Evolutionary conservation across 2,113 vertebrate genomes (phyloP).

Genomic region (Rhynchomys soricoides): DNA sequence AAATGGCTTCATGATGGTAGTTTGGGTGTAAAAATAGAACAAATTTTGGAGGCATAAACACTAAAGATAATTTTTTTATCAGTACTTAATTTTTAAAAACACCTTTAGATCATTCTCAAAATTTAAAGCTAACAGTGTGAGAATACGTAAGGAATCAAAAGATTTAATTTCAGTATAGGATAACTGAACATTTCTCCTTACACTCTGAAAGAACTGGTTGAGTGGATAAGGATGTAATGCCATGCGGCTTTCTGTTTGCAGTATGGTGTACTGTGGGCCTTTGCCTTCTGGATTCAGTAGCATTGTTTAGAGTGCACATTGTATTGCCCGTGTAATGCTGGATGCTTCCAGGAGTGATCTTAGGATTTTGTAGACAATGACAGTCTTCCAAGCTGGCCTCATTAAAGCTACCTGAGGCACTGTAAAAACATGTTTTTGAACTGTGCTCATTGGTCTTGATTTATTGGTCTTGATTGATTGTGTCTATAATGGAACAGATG

Average conservation of each 20-base stretch:
- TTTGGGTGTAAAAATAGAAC: background rate
- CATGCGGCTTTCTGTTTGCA: background rate
- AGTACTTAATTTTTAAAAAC: background rate
- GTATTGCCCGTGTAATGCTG: background rate
- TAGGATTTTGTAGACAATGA: background rate
- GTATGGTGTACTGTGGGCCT: background rate
- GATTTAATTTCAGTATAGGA: background rate
- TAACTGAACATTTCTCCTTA: background rate
- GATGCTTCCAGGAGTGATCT: background rate
- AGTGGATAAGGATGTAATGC: background rate
- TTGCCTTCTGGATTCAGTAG: background rate
- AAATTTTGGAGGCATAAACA: background rate
- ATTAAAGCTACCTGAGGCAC: background rate
- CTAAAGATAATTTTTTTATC: constrained; percentile 5
- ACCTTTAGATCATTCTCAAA: background rate
- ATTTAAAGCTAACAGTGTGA: constrained; percentile 18
- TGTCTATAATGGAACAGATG: background rate
- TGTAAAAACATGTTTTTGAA: background rate
- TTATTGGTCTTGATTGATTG: background rate
- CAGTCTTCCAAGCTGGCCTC: background rate
- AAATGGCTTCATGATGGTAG: background rate
- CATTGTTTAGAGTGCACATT: background rate
- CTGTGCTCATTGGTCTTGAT: background rate
- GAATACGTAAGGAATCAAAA: background rate
- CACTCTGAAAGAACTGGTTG: background rate